Base-by-base conservation (phyloP, 2,113 vertebrate species). In the Gambusia holbrooki region DNA sequence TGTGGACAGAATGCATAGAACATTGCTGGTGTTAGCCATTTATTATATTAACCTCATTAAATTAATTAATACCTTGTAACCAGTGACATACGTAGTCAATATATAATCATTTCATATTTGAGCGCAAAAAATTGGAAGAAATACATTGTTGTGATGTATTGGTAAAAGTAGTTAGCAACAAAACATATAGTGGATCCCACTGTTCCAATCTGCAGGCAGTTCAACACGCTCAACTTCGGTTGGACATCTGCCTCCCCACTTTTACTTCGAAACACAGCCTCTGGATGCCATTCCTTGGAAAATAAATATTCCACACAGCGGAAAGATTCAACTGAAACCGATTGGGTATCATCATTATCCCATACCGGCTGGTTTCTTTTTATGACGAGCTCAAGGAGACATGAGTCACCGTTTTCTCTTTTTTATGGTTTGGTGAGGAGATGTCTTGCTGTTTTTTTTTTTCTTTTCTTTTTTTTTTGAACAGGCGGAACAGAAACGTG, bases 331-430 rank as follows among this genome's bases (percentile, higher is more conserved):
- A 48, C 62, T 35, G 65, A 82, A 80, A 87, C 66, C 66, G 25
- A 14, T 17, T 14, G 76, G 27, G 82, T 25, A 1, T 30, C 48
- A 61, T 64, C 4, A 73, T 58, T 12, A 29, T 2, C 62, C 10
- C 0, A 22, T 22, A 54, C 7, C 2, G 17, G 2, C 7, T 17
- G 29, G 28, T 19, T 30, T 62, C 15, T 62, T 28, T 1, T 67
- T 29, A n/a, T n/a, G 12, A 1, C 22, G 14, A 25, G 35, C 5
- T 19, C 32, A 25, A 19, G 32, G 17, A 51, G 2, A 25, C 1
- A 7, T 91, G 88, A 90, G 78, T 90, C 88, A 89, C 32, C 9
- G 51, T 6, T 54, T 51, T 51, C 17, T 19, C 17, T 19, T n/a
- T 61, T 12, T 48, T 29, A 3, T 28, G 35, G 22, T 66, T 17